Percentiles rank a stretch among this genome's conserved stretches.
Conservation (phyloP, 1,140 invertebrate genomes). For the Acyrthosiphon pisum region DNA sequence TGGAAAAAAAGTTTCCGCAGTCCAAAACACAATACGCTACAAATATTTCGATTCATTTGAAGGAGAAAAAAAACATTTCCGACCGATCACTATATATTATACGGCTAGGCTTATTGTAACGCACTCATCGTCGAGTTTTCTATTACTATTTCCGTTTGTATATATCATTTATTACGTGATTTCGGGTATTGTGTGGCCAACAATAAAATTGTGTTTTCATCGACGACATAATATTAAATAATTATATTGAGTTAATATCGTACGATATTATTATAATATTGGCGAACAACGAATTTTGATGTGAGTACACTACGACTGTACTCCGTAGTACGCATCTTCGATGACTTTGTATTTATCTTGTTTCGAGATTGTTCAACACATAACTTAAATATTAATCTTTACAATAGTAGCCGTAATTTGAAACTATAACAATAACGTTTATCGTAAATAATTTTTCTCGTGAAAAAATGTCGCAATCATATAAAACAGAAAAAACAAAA, state of each 20-base stretch:
- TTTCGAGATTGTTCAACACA: neutral
- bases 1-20: neutral
- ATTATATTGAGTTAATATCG: neutral
- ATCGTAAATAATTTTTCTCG: neutral
- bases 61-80: neutral
- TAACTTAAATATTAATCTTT: slow-evolving; percentile 26
- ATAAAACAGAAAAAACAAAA: neutral
- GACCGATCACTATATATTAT: neutral
- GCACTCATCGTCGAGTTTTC: neutral
- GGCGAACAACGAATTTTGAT: neutral
- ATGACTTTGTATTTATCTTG: neutral
- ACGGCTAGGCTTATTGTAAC: neutral
- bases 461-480: neutral
- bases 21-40: neutral
- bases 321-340: neutral
- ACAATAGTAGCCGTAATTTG: neutral
- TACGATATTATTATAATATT: neutral
- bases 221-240: neutral
- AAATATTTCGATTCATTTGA: neutral
- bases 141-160: neutral
- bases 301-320: neutral
- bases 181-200: neutral
- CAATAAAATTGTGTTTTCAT: neutral
- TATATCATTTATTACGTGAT: neutral
- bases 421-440: slow-evolving; percentile 21